Conservation (phyloP, 1,140 invertebrate species). For the Drosophila miranda region DNA sequence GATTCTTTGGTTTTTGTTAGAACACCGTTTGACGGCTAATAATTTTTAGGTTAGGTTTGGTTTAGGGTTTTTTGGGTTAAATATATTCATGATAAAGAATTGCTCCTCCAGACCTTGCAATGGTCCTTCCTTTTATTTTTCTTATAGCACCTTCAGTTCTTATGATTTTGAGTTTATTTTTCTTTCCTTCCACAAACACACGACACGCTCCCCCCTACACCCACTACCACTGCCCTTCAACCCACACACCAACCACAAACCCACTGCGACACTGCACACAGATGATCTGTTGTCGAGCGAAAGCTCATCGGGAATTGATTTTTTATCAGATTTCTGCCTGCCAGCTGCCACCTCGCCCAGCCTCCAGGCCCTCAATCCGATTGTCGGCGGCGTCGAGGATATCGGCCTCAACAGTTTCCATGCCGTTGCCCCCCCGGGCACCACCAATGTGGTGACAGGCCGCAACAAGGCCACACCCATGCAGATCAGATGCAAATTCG, state of each 20-base stretch:
- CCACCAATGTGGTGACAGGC: conserved; percentile 83
- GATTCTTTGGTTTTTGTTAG: no score
- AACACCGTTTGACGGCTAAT: no score
- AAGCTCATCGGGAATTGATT: conserved; percentile 84
- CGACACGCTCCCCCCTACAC: conserved; percentile 3
- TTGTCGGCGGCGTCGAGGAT: conserved; percentile 72
- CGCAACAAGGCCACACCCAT: conserved; percentile 90
- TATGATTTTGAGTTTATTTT: conserved; percentile 38
- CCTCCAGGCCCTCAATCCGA: conserved; percentile 83
- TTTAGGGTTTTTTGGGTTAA: no score
- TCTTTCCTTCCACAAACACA: conserved; percentile 19
- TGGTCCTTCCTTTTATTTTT: no score
- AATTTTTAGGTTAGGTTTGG: no score
- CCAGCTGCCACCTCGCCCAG: conserved; percentile 86
- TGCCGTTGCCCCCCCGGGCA: conserved; percentile 67
- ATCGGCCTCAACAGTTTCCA: conserved; percentile 71
- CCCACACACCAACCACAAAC: conserved; percentile 18
- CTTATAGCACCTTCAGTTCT: conserved; percentile 12
- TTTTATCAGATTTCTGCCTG: conserved; percentile 82
- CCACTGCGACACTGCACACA: conserved; percentile 26
- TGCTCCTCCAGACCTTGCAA: no score
- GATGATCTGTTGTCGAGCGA: conserved; percentile 83
- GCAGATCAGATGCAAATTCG: conserved; percentile 96
- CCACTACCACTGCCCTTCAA: conserved; percentile 11
- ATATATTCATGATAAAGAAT: neutral